Evolutionary conservation across 2,113 vertebrate genomes (phyloP), one percentile per base, ranked within the genome.

Genomic region (Datnioides undecimradiatus): DNA sequence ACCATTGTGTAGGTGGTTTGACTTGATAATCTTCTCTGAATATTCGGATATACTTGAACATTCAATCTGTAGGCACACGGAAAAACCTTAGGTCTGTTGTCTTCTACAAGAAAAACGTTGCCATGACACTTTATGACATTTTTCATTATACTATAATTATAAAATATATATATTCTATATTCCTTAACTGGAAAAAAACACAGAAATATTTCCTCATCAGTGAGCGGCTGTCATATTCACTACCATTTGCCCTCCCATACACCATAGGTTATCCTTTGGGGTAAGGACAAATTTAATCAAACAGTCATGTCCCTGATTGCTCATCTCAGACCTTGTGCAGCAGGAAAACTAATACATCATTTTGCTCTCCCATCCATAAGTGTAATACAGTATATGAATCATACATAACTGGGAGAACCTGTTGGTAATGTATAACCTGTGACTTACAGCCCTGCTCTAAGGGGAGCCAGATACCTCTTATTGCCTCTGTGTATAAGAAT

Each of bases 41-140:
- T 99, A 99, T 88, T 99, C 98, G 14, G 97, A 98, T 94, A 99
- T 99, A 79, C 98, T 99, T 86, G 98, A 99, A 82, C 98, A 99
- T 93, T 99, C 98, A 25, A 99, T 99, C 98, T 99, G 94, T n/a
- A 13, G 59, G 52, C 40, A 88, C 45, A 86, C 79, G 55, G 19
- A 67, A 90, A 75, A 73, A 23, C 7, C 27, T 59, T 13, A 63
- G n/a, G 67, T 17, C 3, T 21, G 11, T 16, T 51, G 46, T 58
- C 10, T 6, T 21, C n/a, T 59, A 5, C n/a, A 17, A 52, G 5
- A n/a, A 23, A 58, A 66, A 10, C 51, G 17, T 5, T 48, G 2
- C 23, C 48, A 25, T 49, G 10, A n/a, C 8, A 48, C 2, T 48
- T 36, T 25, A n/a, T 54, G 6, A 17, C 52, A 60, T 38, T 3